Evolutionary conservation across 2,888 invertebrate genomes (phyloP), one percentile per base, ranked within the genome.

Genomic region (Hydraecia micacea): DNA sequence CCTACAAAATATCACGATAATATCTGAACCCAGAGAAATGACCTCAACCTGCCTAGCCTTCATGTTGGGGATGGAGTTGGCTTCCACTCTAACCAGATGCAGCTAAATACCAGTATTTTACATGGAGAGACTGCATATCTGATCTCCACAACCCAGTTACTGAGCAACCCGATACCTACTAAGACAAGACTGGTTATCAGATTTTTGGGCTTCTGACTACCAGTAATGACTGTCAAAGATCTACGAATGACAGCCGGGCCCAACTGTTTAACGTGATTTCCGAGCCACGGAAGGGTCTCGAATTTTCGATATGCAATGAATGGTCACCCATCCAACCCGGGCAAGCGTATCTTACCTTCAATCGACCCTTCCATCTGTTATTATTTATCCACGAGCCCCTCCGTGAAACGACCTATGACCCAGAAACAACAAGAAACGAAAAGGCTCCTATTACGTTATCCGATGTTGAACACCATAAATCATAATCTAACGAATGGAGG

Each of bases 391-490:
- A 36, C 11, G 18, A 55, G 5, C 15, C 25, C 32, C 52, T 69
- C 8, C 6, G 36, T 25, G n/a, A 55, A n/a, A 36, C 1, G 15
- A 36, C 25, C 13, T 28, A 25, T 49, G n/a, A 2, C n/a, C 52
- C n/a, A 60, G 49, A 18, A 81, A 58, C 65, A 67, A 62, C 67
- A 80, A 46, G 46, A 76, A 55, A 15, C 15, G 4, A 77, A 67
- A 25, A 25, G 36, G 60, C 13, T 69, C 55, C n/a, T 32, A 9
- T 80, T 42, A 80, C 74, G 36, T 36, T 81, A 80, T 82, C 85
- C 55, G 70, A 74, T 49, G 11, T 55, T 55, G 32, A 70, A 73
- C 70, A 62, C 60, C 65, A 66, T 73, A 58, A 18, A 85, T 81
- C 74, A 80, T 70, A 70, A 67, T 39, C n/a, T 85, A 66, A 62